Evolutionary conservation across 2,113 vertebrate species (phyloP), one percentile per base, ranked within the genome.

Genomic region (Tachysurus fulvidraco): DNA sequence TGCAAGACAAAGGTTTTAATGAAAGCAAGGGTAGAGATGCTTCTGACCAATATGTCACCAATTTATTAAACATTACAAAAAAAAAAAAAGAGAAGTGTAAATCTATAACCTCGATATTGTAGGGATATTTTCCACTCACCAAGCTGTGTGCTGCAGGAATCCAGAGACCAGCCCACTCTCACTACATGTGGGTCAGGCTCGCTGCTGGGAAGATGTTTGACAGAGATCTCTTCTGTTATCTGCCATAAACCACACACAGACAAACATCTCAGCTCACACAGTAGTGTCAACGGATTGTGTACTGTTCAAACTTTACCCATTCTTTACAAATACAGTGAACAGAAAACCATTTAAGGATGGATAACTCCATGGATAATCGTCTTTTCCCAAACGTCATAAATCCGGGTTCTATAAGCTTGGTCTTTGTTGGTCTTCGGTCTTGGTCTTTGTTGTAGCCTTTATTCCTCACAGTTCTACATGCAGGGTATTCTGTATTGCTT

Each of bases 171-270:
- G 23, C 96, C 96, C 0, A 97, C 92, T 23, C 96, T 94, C 81
- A 96, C 96, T 5, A 96, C 96, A 0, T 97, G 96, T 5, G 96
- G 96, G 85, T 96, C 96, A 0, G 96, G 96, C 85, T 96, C 96
- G 1, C 93, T 94, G 64, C 93, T 88, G 0, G 96, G 96, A 44
- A 96, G 93, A 83, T 96, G 95, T 85, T 96, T 96, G 11, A 96
- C 95, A 0, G 96, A 92, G 88, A 96, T 96, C 87, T 96, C 95
- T 88, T 96, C 96, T 41, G 94, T 96, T 79, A 96, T 94, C 96
- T 96, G 88, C 14, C 50, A 54, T 11, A 28, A 50, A 50, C 54
- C 50, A 55, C 25, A 78, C n/a, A 54, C 73, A 76, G 36, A 46
- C 44, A 50, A 12, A 76, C 50, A 77, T 77, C 28, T 77, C 44